These are phyloP conservation scores for Glyphotaelius pellucidus DNA, from an alignment of 2,888 invertebrate species.

Conservation along the genomic window DNA sequence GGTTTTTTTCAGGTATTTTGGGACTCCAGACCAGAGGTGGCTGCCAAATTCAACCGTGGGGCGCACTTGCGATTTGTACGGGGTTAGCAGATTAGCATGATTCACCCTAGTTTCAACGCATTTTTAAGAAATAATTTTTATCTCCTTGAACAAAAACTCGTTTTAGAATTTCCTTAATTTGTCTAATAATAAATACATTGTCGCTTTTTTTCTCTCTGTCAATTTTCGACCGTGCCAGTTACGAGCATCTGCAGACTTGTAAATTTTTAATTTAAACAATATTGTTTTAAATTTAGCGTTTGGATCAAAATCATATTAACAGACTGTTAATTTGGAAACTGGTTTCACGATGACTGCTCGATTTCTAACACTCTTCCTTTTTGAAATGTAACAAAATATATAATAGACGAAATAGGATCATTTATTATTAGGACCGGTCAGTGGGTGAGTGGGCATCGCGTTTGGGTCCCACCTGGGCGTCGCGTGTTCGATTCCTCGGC, in stretches of 20 bases:
- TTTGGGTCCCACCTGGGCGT: too few species aligned
- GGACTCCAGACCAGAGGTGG: too few species aligned
- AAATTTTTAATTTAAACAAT: background rate
- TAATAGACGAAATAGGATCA: background rate
- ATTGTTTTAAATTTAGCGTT: background rate
- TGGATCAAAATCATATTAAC: background rate
- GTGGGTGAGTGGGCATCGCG: too few species aligned
- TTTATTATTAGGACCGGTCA: too few species aligned
- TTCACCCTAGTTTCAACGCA: too few species aligned
- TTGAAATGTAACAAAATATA: background rate
- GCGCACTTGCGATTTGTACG: too few species aligned
- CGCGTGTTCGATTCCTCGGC: too few species aligned
- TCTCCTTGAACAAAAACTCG: too few species aligned
- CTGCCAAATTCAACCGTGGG: too few species aligned
- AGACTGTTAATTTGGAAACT: background rate
- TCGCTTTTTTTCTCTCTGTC: background rate
- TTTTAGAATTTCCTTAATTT: background rate
- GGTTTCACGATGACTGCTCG: background rate
- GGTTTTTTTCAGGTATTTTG: too few species aligned
- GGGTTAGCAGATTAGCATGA: too few species aligned
- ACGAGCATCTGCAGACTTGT: background rate
- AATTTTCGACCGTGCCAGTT: background rate
- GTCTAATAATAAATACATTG: background rate
- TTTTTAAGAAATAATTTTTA: too few species aligned
- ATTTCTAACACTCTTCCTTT: background rate